A percentile compares a stretch with the other conserved stretches of the same genome.
Conservation (phyloP, 2,113 vertebrate species). For the Myotis davidii region DNA sequence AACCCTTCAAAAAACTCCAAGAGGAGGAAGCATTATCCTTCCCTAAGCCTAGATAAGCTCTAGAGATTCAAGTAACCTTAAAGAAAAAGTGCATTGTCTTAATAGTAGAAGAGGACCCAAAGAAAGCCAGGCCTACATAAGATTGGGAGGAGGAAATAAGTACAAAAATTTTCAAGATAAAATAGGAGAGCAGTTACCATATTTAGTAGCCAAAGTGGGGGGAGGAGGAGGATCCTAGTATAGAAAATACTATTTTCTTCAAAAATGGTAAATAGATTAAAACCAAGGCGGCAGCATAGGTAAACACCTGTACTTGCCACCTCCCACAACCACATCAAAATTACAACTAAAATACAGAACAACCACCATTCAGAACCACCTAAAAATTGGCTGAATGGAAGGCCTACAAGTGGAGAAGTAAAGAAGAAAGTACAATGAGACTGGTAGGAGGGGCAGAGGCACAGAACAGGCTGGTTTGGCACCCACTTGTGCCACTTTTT, state of each 20-base stretch:
- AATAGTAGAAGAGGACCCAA: not conserved
- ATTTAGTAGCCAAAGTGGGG: not conserved
- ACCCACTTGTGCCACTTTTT: too few relatives aligned
- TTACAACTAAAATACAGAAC: too few relatives aligned
- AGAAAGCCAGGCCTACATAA: not conserved
- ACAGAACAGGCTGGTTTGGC: too few relatives aligned
- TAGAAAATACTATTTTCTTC: not conserved
- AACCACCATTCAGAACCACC: too few relatives aligned
- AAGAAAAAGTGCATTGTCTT: not conserved
- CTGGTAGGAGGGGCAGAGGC: too few relatives aligned
- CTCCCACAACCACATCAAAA: too few relatives aligned
- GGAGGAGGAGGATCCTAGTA: fast-evolving
- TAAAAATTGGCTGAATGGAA: too few relatives aligned
- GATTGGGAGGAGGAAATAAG: not conserved
- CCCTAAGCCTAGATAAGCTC: not conserved
- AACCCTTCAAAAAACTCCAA: not conserved
- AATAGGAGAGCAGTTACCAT: not conserved
- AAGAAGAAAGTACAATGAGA: too few relatives aligned
- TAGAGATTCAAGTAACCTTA: not conserved
- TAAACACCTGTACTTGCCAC: too few relatives aligned
- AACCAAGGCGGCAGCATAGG: too few relatives aligned
- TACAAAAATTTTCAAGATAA: not conserved
- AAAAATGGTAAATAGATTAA: not conserved
- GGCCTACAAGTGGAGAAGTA: too few relatives aligned
- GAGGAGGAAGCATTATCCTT: not conserved